Evolutionary conservation across 2,113 vertebrate genomes (phyloP), one percentile per base, ranked within the genome.

Genomic region (Seriola aureovittata): DNA sequence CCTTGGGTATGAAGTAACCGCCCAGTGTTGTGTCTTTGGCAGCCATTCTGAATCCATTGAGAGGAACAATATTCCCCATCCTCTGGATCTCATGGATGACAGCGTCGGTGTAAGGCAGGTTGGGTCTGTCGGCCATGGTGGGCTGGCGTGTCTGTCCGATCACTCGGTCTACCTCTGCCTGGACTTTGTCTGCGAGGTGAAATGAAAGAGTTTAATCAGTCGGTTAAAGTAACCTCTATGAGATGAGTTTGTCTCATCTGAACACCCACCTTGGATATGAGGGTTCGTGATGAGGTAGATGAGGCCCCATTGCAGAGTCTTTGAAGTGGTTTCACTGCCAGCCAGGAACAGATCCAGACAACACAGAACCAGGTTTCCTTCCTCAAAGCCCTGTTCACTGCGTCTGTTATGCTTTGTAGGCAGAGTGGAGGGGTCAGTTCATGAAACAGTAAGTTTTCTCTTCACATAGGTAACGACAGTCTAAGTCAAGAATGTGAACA

Each of bases 321-420:
- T 96, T 0, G 96, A 96, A 0, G 96, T 97, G 54, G 97, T 98
- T 88, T 99, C 98, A 2, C 96, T 98, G 0, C 97, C 97, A 0
- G 97, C 98, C 88, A 97, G 93, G 83, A 98, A 96, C 83, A 99
- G 93, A 92, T 99, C 97, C 9, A 98, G 92, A 46, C 94, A 93
- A 69, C 97, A 97, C 66, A 96, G 94, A 32, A 97, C 83, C 74
- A 96, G 42, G 82, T 98, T 97, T 10, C 88, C 90, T 10, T 98
- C 96, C 0, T 94, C 85, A 81, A 96, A 98, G 4, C 91, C 94
- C 6, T 80, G 32, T 3, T 57, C 3, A 1, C 32, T 50, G 34
- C 88, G 75, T 55, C 25, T 48, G 52, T 58, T 58, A 3, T 87
- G 71, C 90, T 94, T 29, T 81, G 74, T 5, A 5, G 23, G 25